Percentiles rank a stretch among this genome's conserved stretches.
These are phyloP conservation scores for Alectura lathami DNA, from an alignment of 2,113 vertebrate species.

Conservation along the genomic window DNA sequence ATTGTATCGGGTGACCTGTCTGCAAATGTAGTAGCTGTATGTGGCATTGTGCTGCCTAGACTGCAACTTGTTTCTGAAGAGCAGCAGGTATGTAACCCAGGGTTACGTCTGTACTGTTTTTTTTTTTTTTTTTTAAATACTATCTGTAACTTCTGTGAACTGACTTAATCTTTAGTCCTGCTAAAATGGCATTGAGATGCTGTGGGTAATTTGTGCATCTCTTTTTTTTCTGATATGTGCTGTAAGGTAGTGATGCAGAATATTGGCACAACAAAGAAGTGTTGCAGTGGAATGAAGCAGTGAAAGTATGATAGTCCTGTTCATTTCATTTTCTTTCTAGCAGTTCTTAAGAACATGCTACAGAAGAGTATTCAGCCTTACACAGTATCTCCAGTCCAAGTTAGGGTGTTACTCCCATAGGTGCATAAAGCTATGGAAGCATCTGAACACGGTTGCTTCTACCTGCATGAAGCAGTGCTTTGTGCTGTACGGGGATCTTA, in stretches of 20 bases:
- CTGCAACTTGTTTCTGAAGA: slow-evolving; percentile 58
- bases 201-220: fast-evolving
- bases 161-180: neutral
- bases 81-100: slow-evolving; percentile 76
- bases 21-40: slow-evolving; percentile 84
- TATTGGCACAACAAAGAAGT: neutral
- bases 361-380: neutral
- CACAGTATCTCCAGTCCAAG: neutral
- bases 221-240: neutral
- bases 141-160: neutral
- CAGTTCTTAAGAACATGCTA: neutral
- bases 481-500: neutral
- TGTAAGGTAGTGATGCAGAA: neutral
- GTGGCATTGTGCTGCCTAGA: slow-evolving; percentile 88
- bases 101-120: neutral
- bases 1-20: slow-evolving; percentile 88
- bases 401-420: neutral
- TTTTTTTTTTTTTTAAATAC: neutral
- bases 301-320: neutral
- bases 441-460: neutral
- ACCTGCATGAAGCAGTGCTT: neutral
- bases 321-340: neutral
- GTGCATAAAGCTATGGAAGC: neutral
- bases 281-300: neutral
- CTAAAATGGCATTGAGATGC: neutral